These are phyloP conservation scores for Sinocyclocheilus maitianheensis DNA, from an alignment of 2,113 vertebrate genomes.

Conservation along the genomic window DNA sequence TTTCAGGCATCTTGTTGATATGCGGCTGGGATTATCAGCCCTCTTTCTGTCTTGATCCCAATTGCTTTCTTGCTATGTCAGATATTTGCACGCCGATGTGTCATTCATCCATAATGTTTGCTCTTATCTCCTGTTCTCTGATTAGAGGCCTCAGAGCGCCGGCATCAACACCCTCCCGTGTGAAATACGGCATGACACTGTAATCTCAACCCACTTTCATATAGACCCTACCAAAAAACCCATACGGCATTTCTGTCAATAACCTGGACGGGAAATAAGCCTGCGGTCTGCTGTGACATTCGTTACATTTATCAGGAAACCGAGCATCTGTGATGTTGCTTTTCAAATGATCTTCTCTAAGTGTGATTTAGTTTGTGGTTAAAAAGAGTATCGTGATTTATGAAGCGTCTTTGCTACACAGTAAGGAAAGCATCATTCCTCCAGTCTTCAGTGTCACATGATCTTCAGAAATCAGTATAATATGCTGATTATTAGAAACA, in stretches of 20 bases:
- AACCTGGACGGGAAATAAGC: not conserved
- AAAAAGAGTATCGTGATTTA: not conserved
- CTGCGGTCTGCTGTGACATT: not conserved
- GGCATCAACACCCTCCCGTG: constrained; percentile 28
- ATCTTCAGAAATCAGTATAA: too few species aligned
- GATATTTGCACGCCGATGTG: constrained; percentile 8
- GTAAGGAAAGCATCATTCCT: not conserved
- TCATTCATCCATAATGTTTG: constrained; percentile 43
- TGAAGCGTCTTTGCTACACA: not conserved
- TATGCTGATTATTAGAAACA: too few species aligned
- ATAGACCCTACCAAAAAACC: not conserved
- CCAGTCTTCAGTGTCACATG: too few species aligned
- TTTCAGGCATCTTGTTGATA: too few species aligned
- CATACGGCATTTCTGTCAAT: not conserved
- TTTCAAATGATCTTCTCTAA: not conserved
- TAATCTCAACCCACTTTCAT: constrained; percentile 53
- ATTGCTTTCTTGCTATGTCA: constrained; percentile 19
- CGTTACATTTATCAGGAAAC: not conserved
- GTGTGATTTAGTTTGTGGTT: not conserved
- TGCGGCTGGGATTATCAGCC: not conserved
- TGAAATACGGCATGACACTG: constrained; percentile 49
- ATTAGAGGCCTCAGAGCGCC: not conserved
- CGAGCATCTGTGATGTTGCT: too few species aligned
- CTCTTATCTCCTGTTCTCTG: constrained; percentile 41
- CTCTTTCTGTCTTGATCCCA: constrained; percentile 1